phyloP scores from a whole-genome alignment of 1,140 invertebrate species.

The Neodiprion fabricii region DNA sequence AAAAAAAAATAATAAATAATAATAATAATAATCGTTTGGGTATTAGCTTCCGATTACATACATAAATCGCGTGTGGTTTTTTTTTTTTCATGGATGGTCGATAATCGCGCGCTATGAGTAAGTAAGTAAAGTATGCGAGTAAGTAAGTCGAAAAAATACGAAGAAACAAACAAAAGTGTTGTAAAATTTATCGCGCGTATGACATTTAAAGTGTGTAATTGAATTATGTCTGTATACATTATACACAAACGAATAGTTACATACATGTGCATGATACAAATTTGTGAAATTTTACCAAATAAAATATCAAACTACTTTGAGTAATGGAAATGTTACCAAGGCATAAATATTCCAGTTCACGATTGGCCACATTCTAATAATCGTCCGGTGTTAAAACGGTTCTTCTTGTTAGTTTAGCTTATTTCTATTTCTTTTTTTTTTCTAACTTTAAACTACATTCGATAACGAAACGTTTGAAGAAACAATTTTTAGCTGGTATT shows the following conservation, averaged over 20 bases:
- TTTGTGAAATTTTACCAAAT: background rate
- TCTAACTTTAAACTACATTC: too few relatives aligned
- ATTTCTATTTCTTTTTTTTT: background rate
- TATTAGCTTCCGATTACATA: too few relatives aligned
- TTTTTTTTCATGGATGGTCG: too few relatives aligned
- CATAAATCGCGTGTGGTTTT: too few relatives aligned
- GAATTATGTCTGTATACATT: conserved; percentile 21
- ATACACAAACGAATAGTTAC: conserved; percentile 13
- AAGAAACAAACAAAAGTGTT: conserved; percentile 6
- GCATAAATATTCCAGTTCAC: too few relatives aligned
- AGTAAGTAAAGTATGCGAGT: too few relatives aligned
- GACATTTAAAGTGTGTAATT: background rate
- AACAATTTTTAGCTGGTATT: conserved; percentile 9
- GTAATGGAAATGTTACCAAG: conserved; percentile 27
- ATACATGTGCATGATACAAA: conserved; percentile 2
- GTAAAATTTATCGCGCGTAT: conserved; percentile 28
- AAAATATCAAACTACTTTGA: conserved; percentile 38
- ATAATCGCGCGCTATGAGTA: too few relatives aligned
- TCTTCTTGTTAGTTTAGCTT: background rate
- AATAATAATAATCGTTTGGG: too few relatives aligned
- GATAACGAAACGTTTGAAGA: too few relatives aligned
- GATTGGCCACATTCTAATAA: too few relatives aligned
- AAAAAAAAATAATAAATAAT: too few relatives aligned
- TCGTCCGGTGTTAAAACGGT: background rate
- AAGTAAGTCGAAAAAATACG: background rate